A percentile compares a stretch with the other conserved stretches of the same genome.
These are phyloP conservation scores for Muntiacus muntjak DNA, from an alignment of 2,113 vertebrate species.

Conservation along the genomic window DNA sequence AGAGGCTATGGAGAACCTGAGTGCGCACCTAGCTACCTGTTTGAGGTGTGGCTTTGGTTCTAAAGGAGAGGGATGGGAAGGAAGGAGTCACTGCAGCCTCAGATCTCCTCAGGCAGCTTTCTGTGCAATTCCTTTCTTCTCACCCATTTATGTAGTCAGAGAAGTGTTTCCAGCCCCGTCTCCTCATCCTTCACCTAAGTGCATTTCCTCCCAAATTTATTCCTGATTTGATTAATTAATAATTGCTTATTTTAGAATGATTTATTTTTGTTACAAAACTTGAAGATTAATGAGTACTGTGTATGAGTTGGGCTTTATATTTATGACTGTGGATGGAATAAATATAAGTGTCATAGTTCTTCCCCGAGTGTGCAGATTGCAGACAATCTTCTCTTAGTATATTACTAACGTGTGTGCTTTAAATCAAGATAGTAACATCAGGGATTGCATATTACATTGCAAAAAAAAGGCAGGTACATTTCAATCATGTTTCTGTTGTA, in stretches of 20 bases:
- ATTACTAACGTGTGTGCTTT: neutral
- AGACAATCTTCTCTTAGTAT: neutral
- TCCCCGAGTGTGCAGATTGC: neutral
- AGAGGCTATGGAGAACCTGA: neutral
- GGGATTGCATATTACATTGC: neutral
- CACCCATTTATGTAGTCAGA: neutral
- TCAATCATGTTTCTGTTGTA: neutral
- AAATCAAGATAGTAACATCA: neutral
- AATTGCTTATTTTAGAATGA: conserved; percentile 5
- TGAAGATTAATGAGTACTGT: neutral
- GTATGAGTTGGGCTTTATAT: neutral
- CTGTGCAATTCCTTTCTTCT: neutral
- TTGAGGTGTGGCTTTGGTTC: neutral
- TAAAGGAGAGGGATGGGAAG: neutral
- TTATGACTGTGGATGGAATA: neutral
- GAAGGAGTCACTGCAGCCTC: neutral
- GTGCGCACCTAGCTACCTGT: neutral
- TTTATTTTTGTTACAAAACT: conserved; percentile 3
- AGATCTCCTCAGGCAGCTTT: neutral
- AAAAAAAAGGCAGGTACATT: neutral
- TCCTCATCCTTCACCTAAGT: neutral
- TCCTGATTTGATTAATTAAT: neutral
- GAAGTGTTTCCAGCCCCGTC: neutral
- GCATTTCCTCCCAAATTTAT: neutral
- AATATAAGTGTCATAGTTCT: neutral